Percentiles rank a stretch among this genome's conserved stretches.
phyloP scores from a whole-genome alignment of 2,113 vertebrate genomes.

The Neogale vison region DNA sequence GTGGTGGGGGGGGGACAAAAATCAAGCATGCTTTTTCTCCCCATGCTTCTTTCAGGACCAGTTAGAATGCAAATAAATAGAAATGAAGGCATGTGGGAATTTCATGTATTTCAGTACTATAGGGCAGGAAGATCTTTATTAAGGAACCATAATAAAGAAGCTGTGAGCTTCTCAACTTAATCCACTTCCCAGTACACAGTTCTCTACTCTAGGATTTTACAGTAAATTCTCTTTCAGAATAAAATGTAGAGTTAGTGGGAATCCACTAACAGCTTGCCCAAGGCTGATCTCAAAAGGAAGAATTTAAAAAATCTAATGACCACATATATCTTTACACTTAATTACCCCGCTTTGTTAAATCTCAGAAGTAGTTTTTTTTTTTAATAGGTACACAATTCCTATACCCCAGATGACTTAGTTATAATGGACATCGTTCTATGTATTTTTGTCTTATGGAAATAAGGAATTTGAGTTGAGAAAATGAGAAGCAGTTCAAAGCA shows the following conservation, averaged over 20 bases:
- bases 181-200: not conserved
- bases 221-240: slow-evolving; percentile 49
- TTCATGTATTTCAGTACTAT: not conserved
- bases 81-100: slow-evolving; percentile 37
- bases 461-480: slow-evolving; percentile 44
- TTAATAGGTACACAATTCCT: not conserved
- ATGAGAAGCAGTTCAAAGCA: slow-evolving; percentile 10
- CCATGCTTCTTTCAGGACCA: not conserved
- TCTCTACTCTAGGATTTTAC: slow-evolving; percentile 16
- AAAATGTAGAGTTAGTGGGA: slow-evolving; percentile 42
- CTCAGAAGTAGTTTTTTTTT: slow-evolving; percentile 1
- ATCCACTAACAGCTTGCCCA: slow-evolving; percentile 11
- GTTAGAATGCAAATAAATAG: not conserved
- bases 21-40: not conserved
- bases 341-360: slow-evolving; percentile 51
- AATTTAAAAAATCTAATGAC: slow-evolving; percentile 44
- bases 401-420: not conserved
- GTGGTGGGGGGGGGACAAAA: not conserved
- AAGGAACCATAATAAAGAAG: slow-evolving; percentile 6
- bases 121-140: not conserved
- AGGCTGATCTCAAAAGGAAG: slow-evolving; percentile 40
- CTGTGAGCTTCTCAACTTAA: slow-evolving; percentile 8
- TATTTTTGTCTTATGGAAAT: slow-evolving; percentile 27
- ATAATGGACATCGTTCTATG: not conserved
- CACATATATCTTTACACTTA: not conserved